A percentile compares a stretch with the other conserved stretches of the same genome.
Conservation (phyloP, 2,888 invertebrate genomes). For the Eristalis intricaria region DNA sequence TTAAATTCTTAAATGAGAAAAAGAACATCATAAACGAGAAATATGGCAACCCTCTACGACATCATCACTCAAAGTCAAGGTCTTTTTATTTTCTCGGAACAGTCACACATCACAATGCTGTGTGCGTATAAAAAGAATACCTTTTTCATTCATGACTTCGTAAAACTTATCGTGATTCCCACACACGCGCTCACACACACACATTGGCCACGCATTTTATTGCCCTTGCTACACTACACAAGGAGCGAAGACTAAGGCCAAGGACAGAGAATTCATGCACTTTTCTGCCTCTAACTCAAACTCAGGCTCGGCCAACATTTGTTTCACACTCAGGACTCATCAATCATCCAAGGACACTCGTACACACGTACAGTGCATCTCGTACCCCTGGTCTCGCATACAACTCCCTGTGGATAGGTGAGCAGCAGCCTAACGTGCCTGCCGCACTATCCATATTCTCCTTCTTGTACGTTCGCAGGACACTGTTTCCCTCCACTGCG, state of each 20-base stretch:
- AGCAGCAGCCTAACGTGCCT: slow-evolving; percentile 27
- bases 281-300: slow-evolving; percentile 4
- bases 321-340: slow-evolving; percentile 59
- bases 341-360: slow-evolving; percentile 64
- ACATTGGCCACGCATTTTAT: slow-evolving; percentile 41
- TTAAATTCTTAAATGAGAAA: background rate
- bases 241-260: slow-evolving; percentile 45
- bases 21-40: background rate
- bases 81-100: slow-evolving; percentile 6
- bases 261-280: slow-evolving; percentile 35
- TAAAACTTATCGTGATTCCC: slow-evolving; percentile 5
- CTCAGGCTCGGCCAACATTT: slow-evolving; percentile 35
- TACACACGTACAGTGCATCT: slow-evolving; percentile 4
- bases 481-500: background rate
- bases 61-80: slow-evolving; percentile 62
- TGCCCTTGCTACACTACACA: background rate
- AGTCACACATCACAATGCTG: background rate
- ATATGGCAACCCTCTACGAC: slow-evolving; percentile 34
- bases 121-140: background rate
- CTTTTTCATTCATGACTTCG: slow-evolving; percentile 1
- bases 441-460: slow-evolving; percentile 17
- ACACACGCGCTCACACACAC: background rate
- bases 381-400: slow-evolving; percentile 6
- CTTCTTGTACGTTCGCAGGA: slow-evolving; percentile 6
- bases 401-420: slow-evolving; percentile 51